Conservation (phyloP, 2,888 invertebrate genomes). For the Andricus curvator region DNA sequence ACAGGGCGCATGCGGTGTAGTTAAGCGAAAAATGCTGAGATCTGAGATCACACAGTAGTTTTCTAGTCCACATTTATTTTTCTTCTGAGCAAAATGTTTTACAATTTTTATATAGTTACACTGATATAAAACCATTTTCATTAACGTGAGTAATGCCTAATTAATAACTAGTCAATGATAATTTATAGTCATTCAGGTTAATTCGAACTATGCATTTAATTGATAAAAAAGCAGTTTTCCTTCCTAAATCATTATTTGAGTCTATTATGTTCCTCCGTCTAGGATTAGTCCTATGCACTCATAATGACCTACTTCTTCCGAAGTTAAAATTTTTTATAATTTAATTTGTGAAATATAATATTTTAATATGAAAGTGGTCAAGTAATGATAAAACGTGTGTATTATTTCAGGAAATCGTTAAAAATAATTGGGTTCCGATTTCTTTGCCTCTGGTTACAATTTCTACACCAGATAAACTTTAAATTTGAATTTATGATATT, state of each 20-base stretch:
- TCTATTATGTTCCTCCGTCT: no score
- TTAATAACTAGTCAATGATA: no score
- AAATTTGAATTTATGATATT: slow-evolving; percentile 34
- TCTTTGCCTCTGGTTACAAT: slow-evolving; percentile 31
- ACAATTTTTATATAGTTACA: no score
- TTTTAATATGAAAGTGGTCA: neutral
- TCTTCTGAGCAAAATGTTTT: neutral
- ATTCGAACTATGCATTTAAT: no score
- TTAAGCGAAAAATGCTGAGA: neutral
- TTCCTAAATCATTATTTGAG: no score
- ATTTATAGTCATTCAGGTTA: no score
- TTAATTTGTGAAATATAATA: neutral
- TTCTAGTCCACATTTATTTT: neutral
- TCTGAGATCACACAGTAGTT: neutral
- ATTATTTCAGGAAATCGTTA: slow-evolving; percentile 36
- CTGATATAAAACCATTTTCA: no score
- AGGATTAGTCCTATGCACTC: no score
- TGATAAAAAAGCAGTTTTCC: no score
- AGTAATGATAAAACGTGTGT: neutral
- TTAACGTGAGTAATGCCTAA: no score
- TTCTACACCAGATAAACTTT: slow-evolving; percentile 21
- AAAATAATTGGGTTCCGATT: slow-evolving; percentile 36
- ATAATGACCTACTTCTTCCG: no score
- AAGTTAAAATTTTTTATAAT: neutral
- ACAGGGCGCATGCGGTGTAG: neutral